Evolutionary conservation across 2,888 invertebrate genomes (phyloP).

Genomic region (Noctua pronuba): DNA sequence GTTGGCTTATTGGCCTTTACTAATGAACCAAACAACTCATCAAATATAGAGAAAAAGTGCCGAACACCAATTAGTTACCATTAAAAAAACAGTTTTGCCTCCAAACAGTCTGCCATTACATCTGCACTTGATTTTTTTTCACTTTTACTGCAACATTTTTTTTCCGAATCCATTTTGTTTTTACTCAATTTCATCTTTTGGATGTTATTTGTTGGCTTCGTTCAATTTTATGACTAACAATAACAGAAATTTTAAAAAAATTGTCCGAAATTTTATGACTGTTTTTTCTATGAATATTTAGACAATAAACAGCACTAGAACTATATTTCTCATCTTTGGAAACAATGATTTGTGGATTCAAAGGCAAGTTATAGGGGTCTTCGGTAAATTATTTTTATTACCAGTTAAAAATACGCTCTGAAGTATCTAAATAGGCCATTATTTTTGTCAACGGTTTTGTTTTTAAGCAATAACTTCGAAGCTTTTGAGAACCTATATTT

Average conservation of each 20-base stretch:
- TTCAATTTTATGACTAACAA: constrained; percentile 21
- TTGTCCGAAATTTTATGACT: background rate
- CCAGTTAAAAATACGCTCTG: background rate
- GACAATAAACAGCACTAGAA: constrained; percentile 20
- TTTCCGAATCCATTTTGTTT: constrained; percentile 11
- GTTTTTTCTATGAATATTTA: constrained; percentile 11
- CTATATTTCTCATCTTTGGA: constrained; percentile 11
- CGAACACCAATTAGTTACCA: background rate
- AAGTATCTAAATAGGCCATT: background rate
- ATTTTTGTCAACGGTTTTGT: background rate
- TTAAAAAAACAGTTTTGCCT: constrained; percentile 25
- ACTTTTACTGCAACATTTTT: constrained; percentile 22
- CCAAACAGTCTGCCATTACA: constrained; percentile 43
- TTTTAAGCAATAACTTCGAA: background rate
- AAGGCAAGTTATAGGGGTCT: background rate
- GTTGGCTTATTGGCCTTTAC: background rate
- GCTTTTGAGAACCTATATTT: too few species aligned
- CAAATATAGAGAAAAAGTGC: background rate
- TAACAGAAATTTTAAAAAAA: constrained; percentile 12
- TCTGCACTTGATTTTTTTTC: constrained; percentile 13
- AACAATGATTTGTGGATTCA: constrained; percentile 6
- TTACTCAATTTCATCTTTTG: constrained; percentile 20
- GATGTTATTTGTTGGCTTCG: constrained; percentile 14
- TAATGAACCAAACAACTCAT: constrained; percentile 9
- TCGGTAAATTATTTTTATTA: background rate